Evolutionary conservation across 2,797 vertebrate species (phyloP), one percentile per base, ranked within the genome.

Genomic region (Pangasius djambal): DNA sequence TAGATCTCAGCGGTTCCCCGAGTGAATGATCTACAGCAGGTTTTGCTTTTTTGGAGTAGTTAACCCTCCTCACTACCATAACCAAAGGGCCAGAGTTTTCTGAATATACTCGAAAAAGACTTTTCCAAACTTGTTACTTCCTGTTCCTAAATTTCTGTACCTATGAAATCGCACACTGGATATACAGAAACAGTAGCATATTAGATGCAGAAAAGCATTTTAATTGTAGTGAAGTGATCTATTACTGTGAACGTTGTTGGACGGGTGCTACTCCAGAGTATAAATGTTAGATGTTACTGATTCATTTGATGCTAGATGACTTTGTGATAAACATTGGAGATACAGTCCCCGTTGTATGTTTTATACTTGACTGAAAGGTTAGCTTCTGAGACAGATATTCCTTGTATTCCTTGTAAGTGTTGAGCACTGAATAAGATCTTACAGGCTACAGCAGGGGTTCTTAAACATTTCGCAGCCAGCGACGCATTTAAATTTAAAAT

Each of bases 241-340:
- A 69, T 84, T 83, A 67, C 20, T 75, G 44, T 83, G 4, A 79
- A 31, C 9, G 34, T 69, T 65, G 34, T 86, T 25, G 18, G 40
- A 67, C 4, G 9, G 75, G 20, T 77, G n/a, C 22, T 77, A 63
- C 63, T 86, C 72, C 31, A 67, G 61, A 69, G 81, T 28, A 69
- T 18, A 67, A 75, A 78, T 86, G 20, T 81, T 61, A 28, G 15
- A 16, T 86, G 77, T 67, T 83, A 83, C n/a, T 55, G 67, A 82
- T 83, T 83, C 12, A 55, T 75, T 65, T 34, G 63, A 82, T 52
- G 61, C 84, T 79, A 13, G 55, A 55, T 70, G 34, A 67, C 61
- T 57, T 44, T 15, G 55, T 31, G 59, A 77, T 48, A 16, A 75
- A 31, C 59, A 57, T 57, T 2, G 16, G 4, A 55, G 40, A 78